Conservation (phyloP, 2,113 vertebrate genomes). For the Heloderma charlesbogerti region DNA sequence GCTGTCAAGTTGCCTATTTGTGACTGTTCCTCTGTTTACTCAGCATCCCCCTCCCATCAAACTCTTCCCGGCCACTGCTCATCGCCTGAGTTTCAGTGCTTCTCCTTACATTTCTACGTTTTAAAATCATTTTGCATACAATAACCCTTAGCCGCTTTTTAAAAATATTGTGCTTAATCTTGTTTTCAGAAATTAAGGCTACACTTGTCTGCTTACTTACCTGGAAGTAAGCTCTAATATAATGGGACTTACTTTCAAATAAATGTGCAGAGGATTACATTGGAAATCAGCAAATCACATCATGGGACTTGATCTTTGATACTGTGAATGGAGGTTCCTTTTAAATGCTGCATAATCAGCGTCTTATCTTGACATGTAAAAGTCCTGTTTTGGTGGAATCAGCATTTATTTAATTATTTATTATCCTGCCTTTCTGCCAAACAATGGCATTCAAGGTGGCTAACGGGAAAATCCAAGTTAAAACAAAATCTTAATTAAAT, state of each 20-base stretch:
- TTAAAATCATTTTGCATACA: background rate
- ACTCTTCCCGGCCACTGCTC: slow-evolving; percentile 67
- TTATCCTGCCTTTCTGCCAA: no score
- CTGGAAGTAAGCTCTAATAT: background rate
- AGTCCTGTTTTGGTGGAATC: fast-evolving
- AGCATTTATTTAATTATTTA: no score
- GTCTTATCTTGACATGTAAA: background rate
- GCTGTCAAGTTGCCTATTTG: slow-evolving; percentile 71
- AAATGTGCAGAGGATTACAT: background rate
- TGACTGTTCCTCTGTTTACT: slow-evolving; percentile 67
- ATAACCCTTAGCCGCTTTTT: slow-evolving; percentile 36
- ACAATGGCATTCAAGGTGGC: no score
- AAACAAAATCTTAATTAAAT: no score
- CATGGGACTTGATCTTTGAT: slow-evolving; percentile 35
- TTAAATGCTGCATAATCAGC: background rate
- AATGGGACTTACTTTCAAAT: background rate
- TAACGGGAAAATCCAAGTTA: no score
- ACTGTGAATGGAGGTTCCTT: background rate
- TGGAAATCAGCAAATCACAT: background rate
- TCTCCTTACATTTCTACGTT: slow-evolving; percentile 37
- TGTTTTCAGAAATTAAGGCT: slow-evolving; percentile 17
- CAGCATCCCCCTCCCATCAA: slow-evolving; percentile 44
- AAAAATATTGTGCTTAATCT: no score
- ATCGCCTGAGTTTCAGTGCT: slow-evolving; percentile 63
- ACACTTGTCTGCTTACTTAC: background rate